phyloP scores from a whole-genome alignment of 37 sponge, comb jelly and placozoan genomes.

The Geodia barretti region DNA sequence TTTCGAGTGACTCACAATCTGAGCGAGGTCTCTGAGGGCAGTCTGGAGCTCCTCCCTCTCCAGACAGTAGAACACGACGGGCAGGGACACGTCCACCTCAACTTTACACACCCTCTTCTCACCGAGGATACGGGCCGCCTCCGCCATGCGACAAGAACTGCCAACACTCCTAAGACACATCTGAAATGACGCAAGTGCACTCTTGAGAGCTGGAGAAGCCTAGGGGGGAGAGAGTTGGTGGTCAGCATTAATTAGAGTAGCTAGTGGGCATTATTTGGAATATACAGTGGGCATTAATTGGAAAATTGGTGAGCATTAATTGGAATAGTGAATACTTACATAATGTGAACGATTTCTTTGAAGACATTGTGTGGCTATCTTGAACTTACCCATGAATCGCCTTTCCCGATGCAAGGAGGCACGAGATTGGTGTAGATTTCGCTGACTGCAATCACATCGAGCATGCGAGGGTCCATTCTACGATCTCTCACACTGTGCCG shows the following conservation, averaged over 20 bases:
- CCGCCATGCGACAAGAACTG: constrained; percentile 1
- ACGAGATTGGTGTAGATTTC: constrained; percentile 12
- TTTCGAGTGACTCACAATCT: constrained; percentile 33
- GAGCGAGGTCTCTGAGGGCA: background rate
- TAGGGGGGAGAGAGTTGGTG: background rate
- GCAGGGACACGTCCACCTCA: constrained; percentile 16
- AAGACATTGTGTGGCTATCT: too few relatives aligned
- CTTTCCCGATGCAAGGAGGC: background rate
- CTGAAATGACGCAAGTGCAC: background rate
- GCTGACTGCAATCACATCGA: constrained; percentile 2
- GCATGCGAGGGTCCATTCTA: constrained; percentile 3
- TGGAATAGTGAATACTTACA: too few relatives aligned
- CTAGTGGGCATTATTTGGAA: too few relatives aligned
- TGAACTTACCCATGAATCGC: constrained; percentile 19
- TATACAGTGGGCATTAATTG: too few relatives aligned
- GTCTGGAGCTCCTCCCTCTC: constrained; percentile 17
- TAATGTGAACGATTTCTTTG: too few relatives aligned
- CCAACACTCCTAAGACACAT: background rate
- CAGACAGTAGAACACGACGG: constrained; percentile 18
- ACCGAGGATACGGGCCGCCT: constrained; percentile 35
- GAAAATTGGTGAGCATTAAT: too few relatives aligned
- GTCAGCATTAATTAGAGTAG: too few relatives aligned
- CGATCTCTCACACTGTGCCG: too few relatives aligned
- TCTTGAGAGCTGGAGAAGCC: constrained; percentile 1
- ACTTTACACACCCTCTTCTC: constrained; percentile 54